These are phyloP conservation scores for Amphiura filiformis DNA, from an alignment of 35 echinoderm and acorn worm species.

Conservation along the genomic window DNA sequence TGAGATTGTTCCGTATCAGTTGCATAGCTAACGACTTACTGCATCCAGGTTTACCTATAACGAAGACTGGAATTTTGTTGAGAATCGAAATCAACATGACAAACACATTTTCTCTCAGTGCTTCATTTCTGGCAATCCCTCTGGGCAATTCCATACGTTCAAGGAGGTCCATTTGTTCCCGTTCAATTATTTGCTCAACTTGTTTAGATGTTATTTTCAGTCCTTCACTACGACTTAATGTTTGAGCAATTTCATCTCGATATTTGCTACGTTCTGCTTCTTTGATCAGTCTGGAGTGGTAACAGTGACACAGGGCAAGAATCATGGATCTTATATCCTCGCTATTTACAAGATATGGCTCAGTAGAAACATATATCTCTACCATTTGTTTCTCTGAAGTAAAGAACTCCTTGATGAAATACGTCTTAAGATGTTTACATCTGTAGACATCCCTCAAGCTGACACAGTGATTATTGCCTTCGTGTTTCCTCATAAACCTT, in stretches of 20 bases:
- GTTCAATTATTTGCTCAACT: constrained; percentile 10
- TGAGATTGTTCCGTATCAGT: constrained; percentile 29
- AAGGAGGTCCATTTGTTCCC: constrained; percentile 29
- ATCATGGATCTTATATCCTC: neutral
- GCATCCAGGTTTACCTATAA: constrained; percentile 49
- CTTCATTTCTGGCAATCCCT: constrained; percentile 27
- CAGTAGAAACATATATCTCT: neutral
- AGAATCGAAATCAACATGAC: constrained; percentile 38
- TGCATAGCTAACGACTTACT: constrained; percentile 49
- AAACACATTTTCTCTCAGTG: constrained; percentile 40
- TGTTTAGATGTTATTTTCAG: neutral
- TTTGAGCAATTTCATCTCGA: neutral
- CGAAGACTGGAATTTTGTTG: constrained; percentile 40
- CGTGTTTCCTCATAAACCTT: constrained; percentile 1
- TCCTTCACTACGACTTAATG: neutral
- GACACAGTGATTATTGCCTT: constrained; percentile 25
- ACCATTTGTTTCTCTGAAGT: constrained; percentile 4
- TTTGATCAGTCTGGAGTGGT: constrained; percentile 20
- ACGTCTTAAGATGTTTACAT: constrained; percentile 10
- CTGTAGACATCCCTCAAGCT: constrained; percentile 27
- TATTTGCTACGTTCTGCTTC: neutral
- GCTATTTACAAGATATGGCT: neutral
- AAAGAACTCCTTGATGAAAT: neutral
- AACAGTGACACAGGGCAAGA: constrained; percentile 27
- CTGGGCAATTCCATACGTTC: constrained; percentile 15